Conservation (phyloP, 2,797 vertebrate species). For the Distichodus sexfasciatus region DNA sequence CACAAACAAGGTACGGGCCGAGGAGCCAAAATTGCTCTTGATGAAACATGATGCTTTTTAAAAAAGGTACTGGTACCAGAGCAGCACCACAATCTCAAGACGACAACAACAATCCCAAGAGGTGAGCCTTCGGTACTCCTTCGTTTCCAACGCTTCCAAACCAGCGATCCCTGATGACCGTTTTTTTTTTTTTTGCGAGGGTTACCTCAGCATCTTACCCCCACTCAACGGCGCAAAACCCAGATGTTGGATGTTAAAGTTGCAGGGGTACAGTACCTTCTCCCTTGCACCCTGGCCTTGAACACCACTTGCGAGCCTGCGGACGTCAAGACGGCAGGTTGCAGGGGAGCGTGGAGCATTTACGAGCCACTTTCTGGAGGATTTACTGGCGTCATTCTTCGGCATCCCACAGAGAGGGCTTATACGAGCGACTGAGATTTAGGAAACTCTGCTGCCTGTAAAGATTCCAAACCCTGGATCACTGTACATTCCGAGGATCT, state of each 20-base stretch:
- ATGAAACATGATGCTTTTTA: too few relatives aligned
- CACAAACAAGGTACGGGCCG: background rate
- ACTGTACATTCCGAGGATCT: too few relatives aligned
- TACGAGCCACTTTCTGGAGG: background rate
- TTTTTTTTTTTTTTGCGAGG: conserved; percentile 30
- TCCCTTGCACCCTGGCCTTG: background rate
- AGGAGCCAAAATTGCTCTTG: background rate
- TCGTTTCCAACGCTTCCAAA: background rate
- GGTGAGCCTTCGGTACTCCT: background rate
- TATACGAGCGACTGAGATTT: conserved; percentile 38
- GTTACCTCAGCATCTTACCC: background rate
- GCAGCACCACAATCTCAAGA: background rate
- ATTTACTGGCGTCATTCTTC: conserved; percentile 29
- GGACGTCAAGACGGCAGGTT: background rate
- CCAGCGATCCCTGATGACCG: background rate
- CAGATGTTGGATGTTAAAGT: background rate
- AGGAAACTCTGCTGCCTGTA: too few relatives aligned
- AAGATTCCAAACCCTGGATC: too few relatives aligned
- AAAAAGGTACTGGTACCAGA: background rate
- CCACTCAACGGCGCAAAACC: background rate
- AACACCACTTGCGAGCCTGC: background rate
- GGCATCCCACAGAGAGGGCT: conserved; percentile 57
- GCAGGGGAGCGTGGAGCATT: background rate
- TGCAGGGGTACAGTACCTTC: background rate
- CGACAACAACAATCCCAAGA: too few relatives aligned